phyloP scores from a whole-genome alignment of 2,888 invertebrate genomes.

The Ophonus ardosiacus region DNA sequence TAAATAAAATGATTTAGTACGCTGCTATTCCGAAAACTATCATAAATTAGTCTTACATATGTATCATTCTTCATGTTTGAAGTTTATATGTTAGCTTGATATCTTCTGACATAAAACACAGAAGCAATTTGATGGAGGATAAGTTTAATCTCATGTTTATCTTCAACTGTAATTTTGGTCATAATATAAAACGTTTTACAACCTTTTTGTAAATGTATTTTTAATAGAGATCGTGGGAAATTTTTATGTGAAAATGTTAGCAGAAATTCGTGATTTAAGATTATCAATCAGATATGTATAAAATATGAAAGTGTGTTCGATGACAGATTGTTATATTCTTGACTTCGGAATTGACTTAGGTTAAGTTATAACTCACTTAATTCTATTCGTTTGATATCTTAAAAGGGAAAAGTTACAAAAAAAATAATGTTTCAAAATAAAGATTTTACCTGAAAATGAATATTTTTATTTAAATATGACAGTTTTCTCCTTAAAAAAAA shows the following conservation, averaged over 20 bases:
- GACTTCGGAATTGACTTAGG: neutral
- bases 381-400: neutral
- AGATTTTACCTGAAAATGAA: too few species aligned
- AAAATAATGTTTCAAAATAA: neutral
- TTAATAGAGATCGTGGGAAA: slow-evolving; percentile 2
- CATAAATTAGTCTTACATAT: neutral
- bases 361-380: neutral
- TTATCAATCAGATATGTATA: neutral
- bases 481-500: too few species aligned
- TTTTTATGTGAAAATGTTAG: neutral
- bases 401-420: neutral
- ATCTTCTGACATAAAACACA: neutral
- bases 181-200: neutral
- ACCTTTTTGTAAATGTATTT: neutral
- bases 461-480: too few species aligned
- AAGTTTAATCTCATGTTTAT: neutral
- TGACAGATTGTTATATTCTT: neutral
- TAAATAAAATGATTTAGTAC: neutral
- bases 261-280: neutral
- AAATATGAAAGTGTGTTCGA: neutral
- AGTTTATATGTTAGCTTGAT: neutral
- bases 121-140: neutral
- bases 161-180: neutral
- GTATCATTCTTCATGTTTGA: neutral
- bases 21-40: neutral